These are phyloP conservation scores for Petroica traversi DNA, from an alignment of 2,113 vertebrate genomes.

Conservation along the genomic window DNA sequence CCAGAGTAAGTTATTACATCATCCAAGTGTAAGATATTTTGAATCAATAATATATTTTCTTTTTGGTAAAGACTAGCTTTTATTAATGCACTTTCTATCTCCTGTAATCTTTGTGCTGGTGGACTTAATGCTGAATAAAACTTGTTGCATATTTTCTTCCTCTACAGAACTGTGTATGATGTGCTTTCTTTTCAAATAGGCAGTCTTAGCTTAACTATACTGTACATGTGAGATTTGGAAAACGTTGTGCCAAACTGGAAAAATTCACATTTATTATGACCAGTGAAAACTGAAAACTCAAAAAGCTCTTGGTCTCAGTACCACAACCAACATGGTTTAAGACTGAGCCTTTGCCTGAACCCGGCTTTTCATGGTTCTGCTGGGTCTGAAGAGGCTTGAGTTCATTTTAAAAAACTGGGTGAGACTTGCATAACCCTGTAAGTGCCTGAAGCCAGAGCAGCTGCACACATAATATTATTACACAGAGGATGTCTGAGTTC, in stretches of 20 bases:
- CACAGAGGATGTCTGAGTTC: neutral
- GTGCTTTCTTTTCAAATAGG: neutral
- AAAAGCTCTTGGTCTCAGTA: neutral
- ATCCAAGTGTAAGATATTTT: conserved; percentile 86
- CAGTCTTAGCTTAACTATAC: neutral
- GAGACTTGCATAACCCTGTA: neutral
- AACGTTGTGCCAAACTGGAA: neutral
- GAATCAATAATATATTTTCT: conserved; percentile 85
- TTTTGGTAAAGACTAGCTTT: conserved; percentile 87
- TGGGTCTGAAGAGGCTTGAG: neutral
- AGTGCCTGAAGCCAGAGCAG: neutral
- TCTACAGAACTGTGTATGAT: neutral
- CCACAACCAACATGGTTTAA: fast-evolving
- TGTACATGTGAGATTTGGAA: neutral
- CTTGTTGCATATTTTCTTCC: conserved; percentile 71
- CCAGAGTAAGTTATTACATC: conserved; percentile 83
- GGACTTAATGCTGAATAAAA: conserved; percentile 79
- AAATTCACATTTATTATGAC: neutral
- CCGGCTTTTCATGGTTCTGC: neutral
- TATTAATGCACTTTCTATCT: conserved; percentile 94
- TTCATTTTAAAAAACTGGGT: neutral
- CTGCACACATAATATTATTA: neutral
- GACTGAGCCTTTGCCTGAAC: neutral
- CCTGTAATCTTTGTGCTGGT: conserved; percentile 82
- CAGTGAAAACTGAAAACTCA: neutral